These are phyloP conservation scores for Centropristis striata DNA, from an alignment of 2,113 vertebrate genomes.

Conservation along the genomic window DNA sequence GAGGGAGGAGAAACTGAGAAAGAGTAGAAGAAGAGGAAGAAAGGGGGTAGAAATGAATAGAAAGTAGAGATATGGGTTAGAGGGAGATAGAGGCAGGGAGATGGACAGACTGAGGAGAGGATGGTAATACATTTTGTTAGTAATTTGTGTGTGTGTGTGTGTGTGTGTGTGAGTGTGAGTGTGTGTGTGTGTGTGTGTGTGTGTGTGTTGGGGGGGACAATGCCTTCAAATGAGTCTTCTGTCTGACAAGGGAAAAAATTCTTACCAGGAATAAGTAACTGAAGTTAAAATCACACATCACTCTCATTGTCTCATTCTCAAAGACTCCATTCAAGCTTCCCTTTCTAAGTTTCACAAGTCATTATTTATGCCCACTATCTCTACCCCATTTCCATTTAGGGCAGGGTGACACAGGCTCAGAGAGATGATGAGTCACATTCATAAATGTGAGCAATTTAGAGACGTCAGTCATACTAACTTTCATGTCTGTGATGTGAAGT, in stretches of 20 bases:
- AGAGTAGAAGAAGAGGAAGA: conserved; percentile 41
- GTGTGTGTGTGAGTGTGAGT: too few relatives aligned
- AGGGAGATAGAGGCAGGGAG: conserved; percentile 29
- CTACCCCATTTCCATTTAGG: neutral
- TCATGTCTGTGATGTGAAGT: neutral
- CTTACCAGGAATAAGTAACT: conserved; percentile 53
- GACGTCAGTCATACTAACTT: conserved; percentile 6
- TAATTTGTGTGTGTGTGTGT: too few relatives aligned
- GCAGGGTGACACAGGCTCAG: conserved; percentile 30
- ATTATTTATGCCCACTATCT: conserved; percentile 5
- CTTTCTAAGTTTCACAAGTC: conserved; percentile 12
- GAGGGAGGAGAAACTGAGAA: conserved; percentile 44
- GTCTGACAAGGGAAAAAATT: conserved; percentile 15
- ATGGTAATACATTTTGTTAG: conserved; percentile 56
- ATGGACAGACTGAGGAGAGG: conserved; percentile 19
- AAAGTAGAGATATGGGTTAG: conserved; percentile 42
- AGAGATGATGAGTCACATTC: conserved; percentile 23
- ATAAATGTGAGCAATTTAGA: conserved; percentile 38
- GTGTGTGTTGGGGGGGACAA: neutral
- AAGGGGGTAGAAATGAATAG: conserved; percentile 35
- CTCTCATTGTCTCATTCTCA: conserved; percentile 41
- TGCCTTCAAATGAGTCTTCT: conserved; percentile 36
- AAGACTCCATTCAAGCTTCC: conserved; percentile 9
- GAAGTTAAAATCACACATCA: conserved; percentile 47
- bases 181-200: too few relatives aligned